Evolutionary conservation across 2,113 vertebrate genomes (phyloP), one percentile per base, ranked within the genome.

Genomic region (Chloroceryle aenea): DNA sequence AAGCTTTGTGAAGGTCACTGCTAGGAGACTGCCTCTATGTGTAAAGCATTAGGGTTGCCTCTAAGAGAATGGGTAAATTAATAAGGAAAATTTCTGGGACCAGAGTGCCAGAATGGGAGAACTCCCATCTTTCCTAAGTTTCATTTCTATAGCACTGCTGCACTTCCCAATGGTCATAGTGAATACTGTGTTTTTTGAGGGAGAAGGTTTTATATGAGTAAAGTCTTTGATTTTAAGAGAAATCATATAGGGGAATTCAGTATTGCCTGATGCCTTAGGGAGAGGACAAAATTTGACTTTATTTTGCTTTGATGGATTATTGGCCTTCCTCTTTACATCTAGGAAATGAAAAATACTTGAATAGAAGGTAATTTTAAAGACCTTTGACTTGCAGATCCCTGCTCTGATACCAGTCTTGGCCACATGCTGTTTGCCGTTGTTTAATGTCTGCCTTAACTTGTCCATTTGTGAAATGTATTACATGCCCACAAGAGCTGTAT

Each of bases 391-490:
- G 38, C 61, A 71, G 19, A 36, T 95, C 45, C 64, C 52, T 52
- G 34, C 61, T 80, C 42, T 30, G 23, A 83, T 80, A 69, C 38
- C 50, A 32, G 4, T 88, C 73, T 84, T 86, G 59, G 69, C 72
- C 78, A 58, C 30, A 23, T 9, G 34, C 63, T 85, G 26, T 87
- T 94, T 84, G 61, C 79, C 88, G 68, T 94, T 86, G 61, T 91
- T 93, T 94, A 94, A 90, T 67, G 53, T 84, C 56, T 92, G 50
- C 66, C 73, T 74, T 80, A 79, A 84, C 72, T 69, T 95, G 89
- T 62, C 74, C 69, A 79, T 95, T 92, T 93, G 30, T 76, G 84
- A 63, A 94, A 94, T 71, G 43, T 77, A 69, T 84, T 55, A 58
- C 47, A 19, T 77, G 72, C 38, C 38, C 74, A 90, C 25, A 66